A percentile compares a stretch with the other conserved stretches of the same genome.
phyloP scores from a whole-genome alignment of 2,797 vertebrate genomes.

The Scyliorhinus canicula region DNA sequence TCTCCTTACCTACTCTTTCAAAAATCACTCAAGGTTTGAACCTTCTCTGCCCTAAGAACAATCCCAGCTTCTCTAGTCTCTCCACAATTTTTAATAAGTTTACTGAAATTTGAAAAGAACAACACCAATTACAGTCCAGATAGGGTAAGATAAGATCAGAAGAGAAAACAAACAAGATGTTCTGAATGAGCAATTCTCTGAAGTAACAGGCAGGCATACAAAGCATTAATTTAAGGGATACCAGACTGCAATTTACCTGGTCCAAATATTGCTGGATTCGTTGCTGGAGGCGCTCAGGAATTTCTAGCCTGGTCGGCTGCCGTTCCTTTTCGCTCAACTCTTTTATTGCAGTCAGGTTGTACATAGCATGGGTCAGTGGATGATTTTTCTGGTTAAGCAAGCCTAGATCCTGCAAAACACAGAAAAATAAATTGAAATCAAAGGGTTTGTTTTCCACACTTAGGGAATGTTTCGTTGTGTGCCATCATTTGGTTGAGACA shows the following conservation, averaged over 20 bases:
- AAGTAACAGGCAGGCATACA: neutral
- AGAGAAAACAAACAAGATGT: neutral
- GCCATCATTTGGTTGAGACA: too few relatives aligned
- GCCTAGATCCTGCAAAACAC: conserved; percentile 67
- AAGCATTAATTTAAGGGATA: neutral
- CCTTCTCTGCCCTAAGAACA: neutral
- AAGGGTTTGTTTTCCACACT: too few relatives aligned
- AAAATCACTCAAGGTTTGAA: neutral
- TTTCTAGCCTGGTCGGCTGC: conserved; percentile 68
- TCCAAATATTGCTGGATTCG: conserved; percentile 71
- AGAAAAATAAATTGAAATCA: neutral
- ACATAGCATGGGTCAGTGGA: conserved; percentile 81
- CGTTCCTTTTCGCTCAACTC: conserved; percentile 70
- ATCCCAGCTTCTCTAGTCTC: neutral
- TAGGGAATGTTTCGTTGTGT: too few relatives aligned
- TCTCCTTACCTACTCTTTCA: neutral
- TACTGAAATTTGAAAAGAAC: neutral
- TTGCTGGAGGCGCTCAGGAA: conserved; percentile 67
- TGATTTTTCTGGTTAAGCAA: conserved; percentile 80
- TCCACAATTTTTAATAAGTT: neutral
- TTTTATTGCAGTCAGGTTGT: conserved; percentile 70
- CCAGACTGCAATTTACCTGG: conserved; percentile 55
- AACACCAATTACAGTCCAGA: neutral
- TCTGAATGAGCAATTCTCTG: neutral
- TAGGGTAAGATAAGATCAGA: neutral